Evolutionary conservation across 2,888 invertebrate species (phyloP).

Genomic region (Luffia ferchaultella): DNA sequence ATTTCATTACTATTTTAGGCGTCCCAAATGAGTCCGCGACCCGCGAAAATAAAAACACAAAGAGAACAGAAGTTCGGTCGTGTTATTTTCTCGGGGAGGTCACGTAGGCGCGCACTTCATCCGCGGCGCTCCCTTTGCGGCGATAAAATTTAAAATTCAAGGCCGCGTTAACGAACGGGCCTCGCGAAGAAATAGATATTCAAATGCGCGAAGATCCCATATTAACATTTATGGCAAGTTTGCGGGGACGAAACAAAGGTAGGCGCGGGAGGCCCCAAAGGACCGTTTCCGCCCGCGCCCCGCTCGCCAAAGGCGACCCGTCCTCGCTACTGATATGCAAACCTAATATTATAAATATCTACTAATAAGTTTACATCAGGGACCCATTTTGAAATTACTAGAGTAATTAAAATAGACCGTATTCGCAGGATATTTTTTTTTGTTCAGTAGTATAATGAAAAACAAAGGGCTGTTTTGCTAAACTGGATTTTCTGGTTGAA

Average conservation of each 20-base stretch:
- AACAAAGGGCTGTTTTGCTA: no score
- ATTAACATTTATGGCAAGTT: constrained; percentile 68
- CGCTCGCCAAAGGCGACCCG: constrained; percentile 7
- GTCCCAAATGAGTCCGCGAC: constrained; percentile 2
- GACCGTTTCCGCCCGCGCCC: constrained; percentile 33
- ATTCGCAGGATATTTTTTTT: no score
- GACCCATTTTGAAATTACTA: no score
- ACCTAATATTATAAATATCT: no score
- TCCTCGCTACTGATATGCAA: no score
- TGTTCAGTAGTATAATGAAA: no score
- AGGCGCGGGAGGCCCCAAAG: constrained; percentile 19
- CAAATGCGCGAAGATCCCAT: constrained; percentile 65
- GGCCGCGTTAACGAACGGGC: constrained; percentile 66
- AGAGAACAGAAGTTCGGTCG: constrained; percentile 43
- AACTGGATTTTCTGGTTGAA: no score
- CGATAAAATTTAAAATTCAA: constrained; percentile 67
- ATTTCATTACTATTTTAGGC: constrained; percentile 1
- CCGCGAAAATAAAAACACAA: no score
- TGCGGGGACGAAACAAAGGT: constrained; percentile 62
- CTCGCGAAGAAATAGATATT: constrained; percentile 67
- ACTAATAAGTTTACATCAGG: no score
- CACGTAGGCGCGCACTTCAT: constrained; percentile 64
- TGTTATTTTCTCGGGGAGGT: constrained; percentile 55
- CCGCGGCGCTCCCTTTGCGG: constrained; percentile 51
- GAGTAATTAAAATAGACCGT: no score